phyloP scores from a whole-genome alignment of 2,113 vertebrate species.

The Monarcha castaneiventris region DNA sequence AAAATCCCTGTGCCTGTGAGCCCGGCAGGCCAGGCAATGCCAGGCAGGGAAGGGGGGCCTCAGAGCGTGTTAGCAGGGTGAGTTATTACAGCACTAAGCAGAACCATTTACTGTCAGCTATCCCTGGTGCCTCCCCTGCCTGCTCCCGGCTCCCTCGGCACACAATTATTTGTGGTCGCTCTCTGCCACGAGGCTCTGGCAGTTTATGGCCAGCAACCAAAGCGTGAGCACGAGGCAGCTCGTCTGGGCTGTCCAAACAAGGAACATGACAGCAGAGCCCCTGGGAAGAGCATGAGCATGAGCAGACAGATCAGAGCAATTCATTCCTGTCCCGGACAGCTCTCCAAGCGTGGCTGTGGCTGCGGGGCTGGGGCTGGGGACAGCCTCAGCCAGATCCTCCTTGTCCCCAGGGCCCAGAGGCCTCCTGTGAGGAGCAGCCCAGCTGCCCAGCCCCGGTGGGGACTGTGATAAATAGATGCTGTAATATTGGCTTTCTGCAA shows the following conservation, averaged over 20 bases:
- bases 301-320: not conserved
- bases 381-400: not conserved
- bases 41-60: not conserved
- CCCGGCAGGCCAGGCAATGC: not conserved
- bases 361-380: not conserved
- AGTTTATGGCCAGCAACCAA: not conserved
- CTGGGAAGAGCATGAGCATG: fast-evolving
- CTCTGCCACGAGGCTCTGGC: fast-evolving
- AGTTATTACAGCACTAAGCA: not conserved
- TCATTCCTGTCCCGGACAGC: not conserved
- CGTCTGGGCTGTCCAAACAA: not conserved
- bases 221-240: not conserved
- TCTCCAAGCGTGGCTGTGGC: not conserved
- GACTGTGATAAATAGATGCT: no score
- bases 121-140: not conserved
- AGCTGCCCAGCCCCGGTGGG: not conserved
- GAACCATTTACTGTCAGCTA: not conserved
- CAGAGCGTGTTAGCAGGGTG: not conserved
- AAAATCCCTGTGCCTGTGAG: fast-evolving
- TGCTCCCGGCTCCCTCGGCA: fast-evolving
- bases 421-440: fast-evolving
- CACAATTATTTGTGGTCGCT: not conserved
- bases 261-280: not conserved
- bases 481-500: no score
- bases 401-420: not conserved